Conservation (phyloP, 2,113 vertebrate genomes). For the Megaceryle torquata region DNA sequence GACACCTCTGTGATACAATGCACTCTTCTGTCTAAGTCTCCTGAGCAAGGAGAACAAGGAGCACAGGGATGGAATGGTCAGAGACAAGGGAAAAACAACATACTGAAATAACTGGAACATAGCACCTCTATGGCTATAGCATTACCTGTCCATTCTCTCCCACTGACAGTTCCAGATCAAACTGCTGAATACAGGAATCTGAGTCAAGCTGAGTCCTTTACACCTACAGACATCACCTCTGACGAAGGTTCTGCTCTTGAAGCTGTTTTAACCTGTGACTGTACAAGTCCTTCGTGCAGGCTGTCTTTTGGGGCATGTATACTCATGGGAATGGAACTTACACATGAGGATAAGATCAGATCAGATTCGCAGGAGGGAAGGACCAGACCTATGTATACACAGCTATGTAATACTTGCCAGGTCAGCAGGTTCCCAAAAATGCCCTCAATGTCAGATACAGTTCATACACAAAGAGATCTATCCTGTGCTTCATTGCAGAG, state of each 20-base stretch:
- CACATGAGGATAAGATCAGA: not conserved
- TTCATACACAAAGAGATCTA: not conserved
- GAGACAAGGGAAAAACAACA: not conserved
- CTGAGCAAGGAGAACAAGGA: not conserved
- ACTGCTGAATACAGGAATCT: not conserved
- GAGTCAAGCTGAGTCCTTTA: not conserved
- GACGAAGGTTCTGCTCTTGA: not conserved
- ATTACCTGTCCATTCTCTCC: not conserved
- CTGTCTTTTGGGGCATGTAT: not conserved
- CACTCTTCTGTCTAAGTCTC: not conserved
- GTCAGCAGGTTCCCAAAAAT: not conserved
- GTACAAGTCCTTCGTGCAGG: not conserved
- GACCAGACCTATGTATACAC: not conserved
- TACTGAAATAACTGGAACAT: not conserved
- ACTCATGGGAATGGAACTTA: not conserved
- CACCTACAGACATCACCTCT: not conserved
- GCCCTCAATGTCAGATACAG: not conserved
- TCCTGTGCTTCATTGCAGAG: not conserved
- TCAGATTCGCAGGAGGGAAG: not conserved
- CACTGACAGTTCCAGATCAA: not conserved
- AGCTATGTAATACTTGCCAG: not conserved
- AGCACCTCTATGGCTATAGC: not conserved
- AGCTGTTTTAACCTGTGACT: not conserved
- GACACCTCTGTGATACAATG: slow-evolving; percentile 17
- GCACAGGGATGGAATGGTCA: not conserved